phyloP scores from a whole-genome alignment of 1,140 invertebrate genomes.

The Drosophila pallidifrons region DNA sequence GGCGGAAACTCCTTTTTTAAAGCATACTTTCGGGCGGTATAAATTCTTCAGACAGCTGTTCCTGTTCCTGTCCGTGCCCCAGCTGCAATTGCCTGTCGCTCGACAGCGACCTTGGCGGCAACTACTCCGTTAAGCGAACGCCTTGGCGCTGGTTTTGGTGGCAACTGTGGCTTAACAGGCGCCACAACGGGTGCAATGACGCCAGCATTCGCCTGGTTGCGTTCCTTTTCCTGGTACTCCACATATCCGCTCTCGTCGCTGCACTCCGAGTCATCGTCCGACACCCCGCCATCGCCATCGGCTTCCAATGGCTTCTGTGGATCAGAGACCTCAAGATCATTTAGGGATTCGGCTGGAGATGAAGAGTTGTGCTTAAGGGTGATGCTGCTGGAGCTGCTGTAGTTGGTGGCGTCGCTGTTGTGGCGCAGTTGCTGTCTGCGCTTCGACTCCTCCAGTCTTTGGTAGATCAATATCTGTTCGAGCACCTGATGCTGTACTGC shows the following conservation, averaged over 20 bases:
- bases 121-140: conserved; percentile 53
- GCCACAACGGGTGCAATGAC: conserved; percentile 19
- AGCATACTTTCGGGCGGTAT: conserved; percentile 55
- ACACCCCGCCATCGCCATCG: conserved; percentile 22
- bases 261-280: conserved; percentile 75
- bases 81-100: conserved; percentile 30
- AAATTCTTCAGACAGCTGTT: conserved; percentile 37
- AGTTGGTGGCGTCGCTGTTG: conserved; percentile 74
- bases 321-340: conserved; percentile 42
- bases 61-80: conserved; percentile 6
- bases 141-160: conserved; percentile 76
- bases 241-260: conserved; percentile 87
- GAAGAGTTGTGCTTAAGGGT: conserved; percentile 71
- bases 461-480: conserved; percentile 79
- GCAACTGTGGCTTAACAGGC: conserved; percentile 64
- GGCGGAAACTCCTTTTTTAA: conserved; percentile 42
- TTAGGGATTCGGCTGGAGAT: conserved; percentile 41
- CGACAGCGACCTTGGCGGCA: not conserved
- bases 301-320: conserved; percentile 30
- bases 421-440: conserved; percentile 65
- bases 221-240: conserved; percentile 84
- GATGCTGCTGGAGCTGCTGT: conserved; percentile 82
- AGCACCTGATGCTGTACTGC: conserved; percentile 67
- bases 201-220: conserved; percentile 24
- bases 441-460: conserved; percentile 74